A percentile compares a stretch with the other conserved stretches of the same genome.
These are phyloP conservation scores for Platorchestia sp. DNA, from an alignment of 1,140 invertebrate species.

Conservation along the genomic window DNA sequence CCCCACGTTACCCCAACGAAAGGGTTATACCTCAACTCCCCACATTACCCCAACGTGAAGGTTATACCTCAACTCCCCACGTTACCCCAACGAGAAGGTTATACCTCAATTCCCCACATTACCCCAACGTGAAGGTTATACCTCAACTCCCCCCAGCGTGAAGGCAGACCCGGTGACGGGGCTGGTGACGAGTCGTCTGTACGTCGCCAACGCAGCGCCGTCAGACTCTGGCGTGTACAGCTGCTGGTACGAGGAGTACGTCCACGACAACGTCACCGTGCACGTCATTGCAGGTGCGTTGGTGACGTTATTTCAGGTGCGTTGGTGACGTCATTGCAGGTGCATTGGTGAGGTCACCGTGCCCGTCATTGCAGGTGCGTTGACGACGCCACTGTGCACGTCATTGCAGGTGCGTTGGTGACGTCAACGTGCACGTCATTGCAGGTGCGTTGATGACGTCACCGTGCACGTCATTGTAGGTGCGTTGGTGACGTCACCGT, in stretches of 20 bases:
- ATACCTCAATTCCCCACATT: no score
- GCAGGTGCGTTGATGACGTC: neutral
- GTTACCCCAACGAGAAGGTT: no score
- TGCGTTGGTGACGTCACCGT: neutral
- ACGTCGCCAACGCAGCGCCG: constrained; percentile 55
- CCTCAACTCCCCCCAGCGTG: no score
- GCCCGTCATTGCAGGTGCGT: constrained; percentile 37
- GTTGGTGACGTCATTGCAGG: constrained; percentile 12
- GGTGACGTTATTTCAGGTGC: constrained; percentile 49
- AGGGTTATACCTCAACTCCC: no score
- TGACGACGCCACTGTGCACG: neutral
- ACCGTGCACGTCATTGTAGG: neutral
- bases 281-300: constrained; percentile 59
- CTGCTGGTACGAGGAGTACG: constrained; percentile 59
- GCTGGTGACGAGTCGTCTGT: constrained; percentile 51
- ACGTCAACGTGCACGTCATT: neutral
- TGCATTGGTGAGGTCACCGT: neutral
- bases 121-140: no score
- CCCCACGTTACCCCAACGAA: no score
- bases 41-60: no score
- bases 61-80: no score
- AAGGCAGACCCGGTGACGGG: constrained; percentile 42
- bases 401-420: neutral
- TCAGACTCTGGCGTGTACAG: constrained; percentile 57
- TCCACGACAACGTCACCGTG: constrained; percentile 57